Evolutionary conservation across 2,113 vertebrate genomes (phyloP).

Genomic region (Tautogolabrus adspersus): DNA sequence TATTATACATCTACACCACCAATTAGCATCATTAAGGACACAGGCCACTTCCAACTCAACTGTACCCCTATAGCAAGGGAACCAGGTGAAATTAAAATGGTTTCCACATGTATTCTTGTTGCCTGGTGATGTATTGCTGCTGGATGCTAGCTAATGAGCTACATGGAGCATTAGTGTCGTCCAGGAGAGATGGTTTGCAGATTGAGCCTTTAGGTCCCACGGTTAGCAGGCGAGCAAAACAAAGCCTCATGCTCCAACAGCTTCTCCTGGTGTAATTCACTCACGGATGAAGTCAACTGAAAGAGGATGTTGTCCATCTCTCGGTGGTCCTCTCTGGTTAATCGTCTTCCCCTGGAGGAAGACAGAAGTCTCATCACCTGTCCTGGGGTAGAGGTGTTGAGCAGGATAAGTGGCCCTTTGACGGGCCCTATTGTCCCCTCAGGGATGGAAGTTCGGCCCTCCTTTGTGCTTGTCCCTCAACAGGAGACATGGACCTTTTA

Average conservation of each 20-base stretch:
- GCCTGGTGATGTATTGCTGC: slow-evolving; percentile 53
- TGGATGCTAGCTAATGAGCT: slow-evolving; percentile 56
- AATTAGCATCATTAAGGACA: slow-evolving; percentile 38
- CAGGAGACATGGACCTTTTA: slow-evolving; percentile 62
- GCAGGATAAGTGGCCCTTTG: slow-evolving; percentile 59
- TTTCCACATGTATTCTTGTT: slow-evolving; percentile 58
- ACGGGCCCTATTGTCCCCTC: slow-evolving; percentile 69
- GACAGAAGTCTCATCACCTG: slow-evolving; percentile 50
- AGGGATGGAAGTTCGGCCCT: slow-evolving; percentile 46
- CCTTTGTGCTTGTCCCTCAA: slow-evolving; percentile 64
- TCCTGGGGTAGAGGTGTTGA: slow-evolving; percentile 59
- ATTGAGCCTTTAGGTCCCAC: slow-evolving; percentile 39
- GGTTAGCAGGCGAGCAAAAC: slow-evolving; percentile 31
- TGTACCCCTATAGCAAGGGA: slow-evolving; percentile 23
- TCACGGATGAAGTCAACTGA: slow-evolving; percentile 17
- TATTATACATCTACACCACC: slow-evolving; percentile 25
- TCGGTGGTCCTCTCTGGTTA: slow-evolving; percentile 41
- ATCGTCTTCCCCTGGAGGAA: slow-evolving; percentile 43
- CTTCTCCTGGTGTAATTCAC: slow-evolving; percentile 61
- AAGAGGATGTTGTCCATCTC: slow-evolving; percentile 52
- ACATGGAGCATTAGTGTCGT: slow-evolving; percentile 16
- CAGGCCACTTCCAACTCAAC: neutral
- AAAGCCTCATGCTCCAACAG: slow-evolving; percentile 39
- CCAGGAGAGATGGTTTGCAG: slow-evolving; percentile 48
- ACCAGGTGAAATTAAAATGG: slow-evolving; percentile 59